Evolutionary conservation across 2,113 vertebrate genomes (phyloP), one percentile per base, ranked within the genome.

Genomic region (Oriolus oriolus): DNA sequence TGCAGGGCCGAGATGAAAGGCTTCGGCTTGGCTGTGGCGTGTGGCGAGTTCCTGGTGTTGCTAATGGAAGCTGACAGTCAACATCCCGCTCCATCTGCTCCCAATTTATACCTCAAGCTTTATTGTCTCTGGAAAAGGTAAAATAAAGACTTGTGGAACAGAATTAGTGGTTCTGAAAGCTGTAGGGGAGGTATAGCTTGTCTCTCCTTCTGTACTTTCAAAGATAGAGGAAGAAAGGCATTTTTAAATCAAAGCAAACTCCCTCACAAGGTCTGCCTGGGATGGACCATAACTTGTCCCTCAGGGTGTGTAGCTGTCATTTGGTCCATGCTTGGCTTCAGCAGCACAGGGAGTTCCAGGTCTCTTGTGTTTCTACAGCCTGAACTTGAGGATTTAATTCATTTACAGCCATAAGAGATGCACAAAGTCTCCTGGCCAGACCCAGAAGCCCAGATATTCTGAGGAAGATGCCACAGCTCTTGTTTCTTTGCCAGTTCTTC

Each of bases 61-160:
- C 22, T 96, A 80, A 94, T 95, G 82, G 93, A 42, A 94, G 74
- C 75, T 95, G 95, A 91, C 94, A 95, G 89, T 37, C 66, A 47
- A 73, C 93, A 69, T 95, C 78, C 75, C 0, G 0, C 37, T 91
- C 91, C 89, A 90, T 93, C 94, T 97, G 95, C 75, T 96, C 84
- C 78, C 49, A 76, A 10, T 95, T 93, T 79, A 49, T 65, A 53
- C 91, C 66, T 85, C 11, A 11, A 87, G 65, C 83, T 85, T 70
- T 90, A 85, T 13, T 70, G 70, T 64, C 59, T 80, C 78, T 69
- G 56, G 33, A 35, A 69, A 90, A 84, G 66, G 84, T 73, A 7
- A 83, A 84, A 91, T 37, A 31, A 63, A 91, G 84, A 33, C 61
- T 65, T 59, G 50, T 1, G 15, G 63, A 85, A 35, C 28, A 61